Evolutionary conservation across 1,140 invertebrate genomes (phyloP), one percentile per base, ranked within the genome.

Genomic region (Stegodyphus mimosarum): DNA sequence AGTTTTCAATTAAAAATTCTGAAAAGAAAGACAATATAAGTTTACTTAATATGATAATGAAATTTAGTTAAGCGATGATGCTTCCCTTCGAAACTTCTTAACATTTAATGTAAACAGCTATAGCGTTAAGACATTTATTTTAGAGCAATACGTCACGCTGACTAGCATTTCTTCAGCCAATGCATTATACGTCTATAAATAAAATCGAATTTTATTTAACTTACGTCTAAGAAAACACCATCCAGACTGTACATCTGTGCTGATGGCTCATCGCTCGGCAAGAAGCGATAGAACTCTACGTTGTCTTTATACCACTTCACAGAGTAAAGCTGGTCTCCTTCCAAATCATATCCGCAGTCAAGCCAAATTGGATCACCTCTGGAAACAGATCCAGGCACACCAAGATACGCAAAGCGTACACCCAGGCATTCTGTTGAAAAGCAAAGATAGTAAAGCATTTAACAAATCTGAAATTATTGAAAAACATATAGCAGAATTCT

Each of bases 291-390:
- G 75, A 88, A 88, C 60, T 88, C 88, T 0, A 87, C 76, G 51
- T 88, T 88, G 66, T 88, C 87, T 78, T 88, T 88, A 64, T 88
- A 88, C 90, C 90, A 91, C 88, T 91, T 91, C 70, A 91, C 89
- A 9, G 90, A 90, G 85, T 91, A 91, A 51, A 91, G 83, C 9
- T 86, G 69, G 69, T 90, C 90, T 9, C 87, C 86, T 86, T 91
- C 90, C 77, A 91, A 79, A 87, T 91, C 90, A 85, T 89, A 91
- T 64, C 89, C 87, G 86, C 91, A 91, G 13, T 88, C 88, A 48
- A 91, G 81, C 74, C 86, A 87, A 11, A 90, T 87, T 5, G 86
- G 66, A 60, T 87, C 78, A 33, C 88, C 87, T 73, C 69, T 81
- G 0, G 55, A 55, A 48, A 87, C 75, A 50, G 85, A 84, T 13